Conservation (phyloP, 2,113 vertebrate genomes). For the Orientallactaga bullata region DNA sequence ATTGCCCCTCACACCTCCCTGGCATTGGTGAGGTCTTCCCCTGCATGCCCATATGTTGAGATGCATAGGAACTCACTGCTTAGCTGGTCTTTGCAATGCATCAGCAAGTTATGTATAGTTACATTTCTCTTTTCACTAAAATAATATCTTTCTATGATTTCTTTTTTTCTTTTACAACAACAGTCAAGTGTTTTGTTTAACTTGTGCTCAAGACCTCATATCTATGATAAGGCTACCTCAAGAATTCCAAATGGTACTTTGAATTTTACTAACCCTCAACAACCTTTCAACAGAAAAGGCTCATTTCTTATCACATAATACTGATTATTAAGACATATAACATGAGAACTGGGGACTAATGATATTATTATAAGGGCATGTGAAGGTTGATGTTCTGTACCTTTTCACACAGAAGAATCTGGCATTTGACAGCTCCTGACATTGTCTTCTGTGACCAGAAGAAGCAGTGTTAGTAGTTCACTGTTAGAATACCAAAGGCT, state of each 20-base stretch:
- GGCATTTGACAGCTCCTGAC: neutral
- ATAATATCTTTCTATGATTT: neutral
- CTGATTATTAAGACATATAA: neutral
- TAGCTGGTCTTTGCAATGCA: neutral
- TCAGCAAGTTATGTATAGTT: fast-evolving
- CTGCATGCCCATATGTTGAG: neutral
- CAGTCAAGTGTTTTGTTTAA: neutral
- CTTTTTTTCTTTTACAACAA: neutral
- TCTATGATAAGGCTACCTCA: neutral
- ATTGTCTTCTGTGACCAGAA: neutral
- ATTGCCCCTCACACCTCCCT: neutral
- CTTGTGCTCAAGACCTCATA: neutral
- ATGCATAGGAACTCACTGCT: neutral
- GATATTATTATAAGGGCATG: neutral
- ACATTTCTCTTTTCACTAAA: neutral
- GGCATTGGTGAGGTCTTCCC: neutral
- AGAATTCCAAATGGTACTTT: neutral
- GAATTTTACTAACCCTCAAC: neutral
- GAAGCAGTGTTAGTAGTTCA: neutral
- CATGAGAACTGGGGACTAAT: neutral
- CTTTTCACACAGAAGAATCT: neutral
- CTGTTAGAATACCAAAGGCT: neutral
- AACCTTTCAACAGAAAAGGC: neutral
- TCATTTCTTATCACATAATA: neutral
- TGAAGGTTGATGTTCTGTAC: neutral